phyloP scores from a whole-genome alignment of 2,113 vertebrate genomes.

The Mola mola region DNA sequence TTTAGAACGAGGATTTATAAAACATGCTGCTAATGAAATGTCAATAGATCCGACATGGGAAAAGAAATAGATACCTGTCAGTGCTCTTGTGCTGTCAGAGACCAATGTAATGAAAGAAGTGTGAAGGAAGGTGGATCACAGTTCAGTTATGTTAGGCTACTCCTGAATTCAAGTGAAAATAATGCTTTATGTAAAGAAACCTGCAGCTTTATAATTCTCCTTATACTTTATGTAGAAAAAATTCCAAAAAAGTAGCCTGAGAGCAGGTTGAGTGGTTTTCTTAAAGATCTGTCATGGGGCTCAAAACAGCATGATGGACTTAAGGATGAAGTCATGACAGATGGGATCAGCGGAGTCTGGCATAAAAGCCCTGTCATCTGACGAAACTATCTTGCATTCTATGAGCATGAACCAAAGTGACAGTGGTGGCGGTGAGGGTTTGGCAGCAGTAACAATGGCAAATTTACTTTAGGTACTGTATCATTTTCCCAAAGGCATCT shows the following conservation, averaged over 20 bases:
- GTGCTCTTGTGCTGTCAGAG: neutral
- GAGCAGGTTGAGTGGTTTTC: conserved; percentile 72
- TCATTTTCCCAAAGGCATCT: conserved; percentile 9
- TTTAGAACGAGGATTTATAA: no score
- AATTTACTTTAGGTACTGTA: conserved; percentile 6
- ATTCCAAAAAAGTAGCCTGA: conserved; percentile 57
- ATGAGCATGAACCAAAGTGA: conserved; percentile 29
- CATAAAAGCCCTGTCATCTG: conserved; percentile 46
- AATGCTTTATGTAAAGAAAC: conserved; percentile 1
- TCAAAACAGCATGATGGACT: conserved; percentile 50
- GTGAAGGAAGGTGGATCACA: neutral
- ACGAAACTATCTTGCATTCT: conserved; percentile 50
- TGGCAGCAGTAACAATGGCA: conserved; percentile 14
- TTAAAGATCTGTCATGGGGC: conserved; percentile 65
- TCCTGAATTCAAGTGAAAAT: neutral
- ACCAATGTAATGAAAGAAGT: neutral
- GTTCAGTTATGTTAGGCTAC: neutral
- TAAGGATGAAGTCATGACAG: conserved; percentile 69
- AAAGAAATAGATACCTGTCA: no score
- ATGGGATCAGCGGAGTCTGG: conserved; percentile 67
- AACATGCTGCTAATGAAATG: no score
- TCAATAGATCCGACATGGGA: no score
- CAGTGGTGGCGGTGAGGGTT: conserved; percentile 5
- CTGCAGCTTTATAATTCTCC: neutral
- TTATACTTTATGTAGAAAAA: neutral